Base-by-base conservation (phyloP, 2,113 vertebrate genomes). In the Tetraodon nigroviridis region DNA sequence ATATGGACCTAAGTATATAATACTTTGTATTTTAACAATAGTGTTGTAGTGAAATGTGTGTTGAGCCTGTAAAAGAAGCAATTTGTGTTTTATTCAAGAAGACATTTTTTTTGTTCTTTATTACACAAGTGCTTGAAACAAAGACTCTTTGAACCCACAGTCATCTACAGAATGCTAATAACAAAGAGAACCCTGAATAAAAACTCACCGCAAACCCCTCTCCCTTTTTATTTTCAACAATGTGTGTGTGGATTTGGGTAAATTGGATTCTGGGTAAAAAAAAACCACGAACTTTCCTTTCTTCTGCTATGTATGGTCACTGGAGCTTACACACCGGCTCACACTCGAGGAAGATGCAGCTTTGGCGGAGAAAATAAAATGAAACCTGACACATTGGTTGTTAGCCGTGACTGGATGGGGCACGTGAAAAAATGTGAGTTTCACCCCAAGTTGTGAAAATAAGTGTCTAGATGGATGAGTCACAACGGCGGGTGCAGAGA, bases 391-490 rank as follows among this genome's bases (percentile, higher is more conserved):
- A 82, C 87, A 54, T 80, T 63, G 2, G 55, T 52, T 64, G 63
- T 76, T 59, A 78, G 64, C 71, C 76, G 80, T 61, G 81, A 79
- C 68, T 73, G 66, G 27, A 51, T 12, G 73, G 75, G 75, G 73
- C 80, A 78, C 72, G 73, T 29, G 44, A 46, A 70, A 64, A 64
- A 69, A 73, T 72, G 55, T 37, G 55, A 66, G 64, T 45, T 64
- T 70, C 65, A 58, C 62, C 71, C 53, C 1, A 55, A 69, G 50
- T 58, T 62, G 71, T 70, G 67, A 81, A 69, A 71, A 69, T 76
- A 53, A 47, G 78, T 69, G 78, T 72, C 67, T 72, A 50, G 68
- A 67, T 55, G 24, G 62, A 84, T 86, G 80, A 84, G 75, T 85
- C 79, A 80, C 73, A 49, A 71, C 16, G 42, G 65, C 67, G 47